Evolutionary conservation across 2,797 vertebrate species (phyloP), one percentile per base, ranked within the genome.

Genomic region (Muscicapa striata): DNA sequence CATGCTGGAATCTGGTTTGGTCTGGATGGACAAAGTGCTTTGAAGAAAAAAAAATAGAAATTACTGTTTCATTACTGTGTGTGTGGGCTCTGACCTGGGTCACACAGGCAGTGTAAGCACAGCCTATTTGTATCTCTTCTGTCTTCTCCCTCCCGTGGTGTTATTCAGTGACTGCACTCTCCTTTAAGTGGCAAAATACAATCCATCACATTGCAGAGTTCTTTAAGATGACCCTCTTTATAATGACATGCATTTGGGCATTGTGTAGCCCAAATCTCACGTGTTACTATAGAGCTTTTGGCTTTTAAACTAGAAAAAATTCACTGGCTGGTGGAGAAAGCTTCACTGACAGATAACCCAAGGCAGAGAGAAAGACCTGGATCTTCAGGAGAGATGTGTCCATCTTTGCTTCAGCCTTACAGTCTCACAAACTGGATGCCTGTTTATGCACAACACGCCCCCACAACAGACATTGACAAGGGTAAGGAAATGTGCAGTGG

Each of bases 11-110:
- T 70, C 69, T 93, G 63, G 26, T 66, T 82, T 91, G 69, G 52
- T 61, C 83, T 67, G 80, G 38, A 40, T 38, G 57, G 63, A 90
- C 58, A 77, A 96, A 94, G 52, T 5, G 4, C 67, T 95, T 84
- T 88, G 63, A 94, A 88, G 59, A 4, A 52, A 70, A 84, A 61
- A 57, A 36, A 81, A 57, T 4, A 61, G 45, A 69, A 93, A 79
- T 84, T 36, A 54, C 29, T 61, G 20, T 73, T 94, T 95, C 68
- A 32, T 69, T 74, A 36, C 57, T 51, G 5, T 6, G 55, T 90
- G 93, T 90, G 84, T 89, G 93, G 81, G 58, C 93, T 87, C 64
- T 93, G 89, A 91, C 87, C 84, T 46, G 54, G 88, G 89, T 93
- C 93, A 92, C 1, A 2, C 34, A 83, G 57, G 11, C 78, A 77